These are phyloP conservation scores for Acanthurus leucopareius DNA, from an alignment of 2,797 vertebrate genomes.

Conservation along the genomic window DNA sequence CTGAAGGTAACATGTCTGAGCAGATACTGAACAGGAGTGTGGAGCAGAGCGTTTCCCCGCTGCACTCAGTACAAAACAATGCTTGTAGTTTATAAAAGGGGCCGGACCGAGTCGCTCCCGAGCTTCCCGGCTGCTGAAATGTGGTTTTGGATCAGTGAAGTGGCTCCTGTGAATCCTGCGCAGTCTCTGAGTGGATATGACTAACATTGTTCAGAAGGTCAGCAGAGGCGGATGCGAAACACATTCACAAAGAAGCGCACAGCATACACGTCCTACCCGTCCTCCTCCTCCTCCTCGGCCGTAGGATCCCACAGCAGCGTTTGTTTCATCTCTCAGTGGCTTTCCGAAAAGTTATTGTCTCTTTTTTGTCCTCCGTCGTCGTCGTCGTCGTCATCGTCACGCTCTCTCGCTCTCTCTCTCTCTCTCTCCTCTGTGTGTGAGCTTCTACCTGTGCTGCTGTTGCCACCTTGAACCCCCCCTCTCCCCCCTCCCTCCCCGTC, in stretches of 20 bases:
- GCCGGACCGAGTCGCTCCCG: slow-evolving; percentile 43
- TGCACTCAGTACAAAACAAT: slow-evolving; percentile 53
- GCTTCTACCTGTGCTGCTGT: too few relatives aligned
- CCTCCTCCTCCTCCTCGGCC: slow-evolving; percentile 13
- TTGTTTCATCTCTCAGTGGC: slow-evolving; percentile 52
- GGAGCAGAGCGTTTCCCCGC: slow-evolving; percentile 46
- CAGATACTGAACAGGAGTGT: slow-evolving; percentile 59
- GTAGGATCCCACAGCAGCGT: slow-evolving; percentile 44
- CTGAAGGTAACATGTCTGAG: slow-evolving; percentile 45
- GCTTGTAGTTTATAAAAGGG: slow-evolving; percentile 38
- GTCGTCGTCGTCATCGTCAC: slow-evolving; percentile 58
- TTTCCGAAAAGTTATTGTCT: slow-evolving; percentile 62
- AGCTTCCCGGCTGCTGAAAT: slow-evolving; percentile 55
- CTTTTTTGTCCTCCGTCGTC: slow-evolving; percentile 54
- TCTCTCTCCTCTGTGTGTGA: slow-evolving; percentile 25
- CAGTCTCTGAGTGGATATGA: slow-evolving; percentile 63
- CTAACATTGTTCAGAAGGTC: slow-evolving; percentile 68
- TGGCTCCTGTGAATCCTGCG: slow-evolving; percentile 58
- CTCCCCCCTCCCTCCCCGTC: slow-evolving; percentile 51
- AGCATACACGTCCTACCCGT: slow-evolving; percentile 46
- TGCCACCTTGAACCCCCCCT: neutral
- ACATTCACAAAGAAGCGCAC: slow-evolving; percentile 66
- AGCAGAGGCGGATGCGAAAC: slow-evolving; percentile 72
- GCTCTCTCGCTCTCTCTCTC: neutral
- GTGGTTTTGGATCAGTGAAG: neutral